Evolutionary conservation across 1,140 invertebrate genomes (phyloP).

Genomic region (Gryon sp.): DNA sequence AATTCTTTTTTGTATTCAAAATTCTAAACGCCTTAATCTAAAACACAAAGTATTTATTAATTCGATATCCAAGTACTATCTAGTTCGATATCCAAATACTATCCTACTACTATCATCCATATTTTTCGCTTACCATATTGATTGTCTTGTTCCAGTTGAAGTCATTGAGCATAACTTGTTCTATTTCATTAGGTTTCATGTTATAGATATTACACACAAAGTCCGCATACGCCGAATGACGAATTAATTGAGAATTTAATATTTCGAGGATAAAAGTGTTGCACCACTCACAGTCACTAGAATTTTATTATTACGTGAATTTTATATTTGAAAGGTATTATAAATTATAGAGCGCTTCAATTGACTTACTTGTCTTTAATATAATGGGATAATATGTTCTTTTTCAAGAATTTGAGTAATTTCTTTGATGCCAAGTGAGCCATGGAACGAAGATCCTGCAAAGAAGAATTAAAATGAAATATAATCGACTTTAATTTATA

Average conservation of each 20-base stretch:
- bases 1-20: conserved; percentile 62
- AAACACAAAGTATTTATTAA: conserved; percentile 8
- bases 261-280: conserved; percentile 68
- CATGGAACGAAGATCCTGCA: conserved; percentile 60
- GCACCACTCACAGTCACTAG: conserved; percentile 70
- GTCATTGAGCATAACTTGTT: conserved; percentile 62
- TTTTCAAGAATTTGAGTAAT: conserved; percentile 36
- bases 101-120: too few species aligned
- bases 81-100: too few species aligned
- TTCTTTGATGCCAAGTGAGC: conserved; percentile 66
- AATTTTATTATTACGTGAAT: too few species aligned
- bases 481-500: too few species aligned
- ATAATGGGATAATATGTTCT: conserved; percentile 51
- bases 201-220: conserved; percentile 67
- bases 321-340: too few species aligned
- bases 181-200: conserved; percentile 63
- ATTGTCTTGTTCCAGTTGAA: conserved; percentile 74
- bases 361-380: conserved; percentile 46
- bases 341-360: background rate
- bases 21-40: conserved; percentile 68
- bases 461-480: too few species aligned
- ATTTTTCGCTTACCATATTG: conserved; percentile 64
- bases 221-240: conserved; percentile 66
- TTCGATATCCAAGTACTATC: too few species aligned
- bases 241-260: conserved; percentile 71